Percentiles rank a stretch among this genome's conserved stretches.
Conservation (phyloP, 2,113 vertebrate genomes). For the Lagopus leucura region DNA sequence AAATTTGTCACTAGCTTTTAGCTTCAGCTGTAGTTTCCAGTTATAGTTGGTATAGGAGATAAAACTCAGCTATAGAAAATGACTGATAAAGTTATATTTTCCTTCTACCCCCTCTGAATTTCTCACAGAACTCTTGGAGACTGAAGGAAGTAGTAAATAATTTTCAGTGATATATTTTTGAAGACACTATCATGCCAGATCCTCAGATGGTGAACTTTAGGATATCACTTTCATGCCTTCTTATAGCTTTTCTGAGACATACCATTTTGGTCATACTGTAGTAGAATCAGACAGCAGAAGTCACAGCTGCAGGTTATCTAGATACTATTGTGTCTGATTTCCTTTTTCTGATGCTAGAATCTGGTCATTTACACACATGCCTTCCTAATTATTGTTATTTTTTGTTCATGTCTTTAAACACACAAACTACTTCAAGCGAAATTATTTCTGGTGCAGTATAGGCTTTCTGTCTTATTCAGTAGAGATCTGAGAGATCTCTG, state of each 20-base stretch:
- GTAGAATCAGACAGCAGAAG: neutral
- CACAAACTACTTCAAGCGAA: neutral
- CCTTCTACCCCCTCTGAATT: accelerated
- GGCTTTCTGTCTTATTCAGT: neutral
- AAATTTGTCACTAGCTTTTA: neutral
- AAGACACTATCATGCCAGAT: neutral
- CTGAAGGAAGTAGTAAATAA: neutral
- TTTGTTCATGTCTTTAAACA: neutral
- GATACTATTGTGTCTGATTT: neutral
- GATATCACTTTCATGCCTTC: neutral
- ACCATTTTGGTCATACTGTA: neutral
- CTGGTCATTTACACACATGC: neutral
- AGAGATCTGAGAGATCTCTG: neutral
- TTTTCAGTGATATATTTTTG: neutral
- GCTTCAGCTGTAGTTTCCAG: neutral
- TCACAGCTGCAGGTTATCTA: neutral
- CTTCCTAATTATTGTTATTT: neutral
- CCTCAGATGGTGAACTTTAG: neutral
- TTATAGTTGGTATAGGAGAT: neutral
- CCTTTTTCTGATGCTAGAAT: neutral
- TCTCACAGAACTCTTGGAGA: neutral
- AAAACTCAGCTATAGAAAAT: neutral
- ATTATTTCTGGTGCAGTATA: neutral
- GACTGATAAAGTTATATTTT: neutral
- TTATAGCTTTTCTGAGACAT: neutral